Percentiles rank a stretch among this genome's conserved stretches.
Conservation (phyloP, 1,140 invertebrate genomes). For the Plodia interpunctella region DNA sequence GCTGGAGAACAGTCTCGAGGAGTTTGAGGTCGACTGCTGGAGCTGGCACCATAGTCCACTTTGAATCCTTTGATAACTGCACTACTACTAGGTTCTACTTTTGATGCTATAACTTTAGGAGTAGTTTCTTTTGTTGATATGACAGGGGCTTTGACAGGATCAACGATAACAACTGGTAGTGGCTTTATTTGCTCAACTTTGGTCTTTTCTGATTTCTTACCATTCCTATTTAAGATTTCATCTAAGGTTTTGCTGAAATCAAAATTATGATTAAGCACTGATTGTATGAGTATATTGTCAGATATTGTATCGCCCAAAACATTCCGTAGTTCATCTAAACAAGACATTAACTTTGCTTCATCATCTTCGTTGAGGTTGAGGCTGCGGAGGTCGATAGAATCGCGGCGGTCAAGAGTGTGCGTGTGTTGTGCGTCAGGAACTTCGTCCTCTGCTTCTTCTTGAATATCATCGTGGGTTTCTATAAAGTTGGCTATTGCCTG, state of each 20-base stretch:
- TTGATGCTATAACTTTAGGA: constrained; percentile 59
- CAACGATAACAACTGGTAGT: constrained; percentile 63
- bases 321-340: constrained; percentile 88
- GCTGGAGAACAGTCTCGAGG: constrained; percentile 81
- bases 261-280: constrained; percentile 79
- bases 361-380: constrained; percentile 80
- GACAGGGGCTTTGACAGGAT: constrained; percentile 53
- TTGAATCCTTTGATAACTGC: constrained; percentile 72
- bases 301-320: constrained; percentile 87
- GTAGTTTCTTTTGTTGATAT: constrained; percentile 46
- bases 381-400: constrained; percentile 70
- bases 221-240: constrained; percentile 78
- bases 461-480: constrained; percentile 83
- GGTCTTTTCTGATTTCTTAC: constrained; percentile 27
- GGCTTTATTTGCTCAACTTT: constrained; percentile 24
- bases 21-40: constrained; percentile 51
- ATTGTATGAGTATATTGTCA: constrained; percentile 81
- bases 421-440: constrained; percentile 39
- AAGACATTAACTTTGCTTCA: constrained; percentile 86
- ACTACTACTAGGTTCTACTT: constrained; percentile 46
- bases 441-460: constrained; percentile 83
- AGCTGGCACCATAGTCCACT: constrained; percentile 46
- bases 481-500: constrained; percentile 86
- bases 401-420: constrained; percentile 46
- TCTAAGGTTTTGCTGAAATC: constrained; percentile 85